Evolutionary conservation across 2,888 invertebrate genomes (phyloP).

Genomic region (Mythimna albipuncta): DNA sequence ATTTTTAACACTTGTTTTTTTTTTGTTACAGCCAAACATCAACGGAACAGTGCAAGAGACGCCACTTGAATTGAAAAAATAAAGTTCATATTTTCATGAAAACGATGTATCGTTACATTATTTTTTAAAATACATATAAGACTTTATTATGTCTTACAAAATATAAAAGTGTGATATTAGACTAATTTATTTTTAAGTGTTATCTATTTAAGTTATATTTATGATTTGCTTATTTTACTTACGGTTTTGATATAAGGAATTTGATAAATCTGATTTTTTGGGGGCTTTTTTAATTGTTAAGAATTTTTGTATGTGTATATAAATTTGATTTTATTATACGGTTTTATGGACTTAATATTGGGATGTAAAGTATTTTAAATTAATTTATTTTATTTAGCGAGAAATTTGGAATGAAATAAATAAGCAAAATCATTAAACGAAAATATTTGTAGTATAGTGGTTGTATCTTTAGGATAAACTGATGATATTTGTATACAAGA

Average conservation of each 20-base stretch:
- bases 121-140: conserved; percentile 39
- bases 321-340: conserved; percentile 29
- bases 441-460: conserved; percentile 10
- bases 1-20: conserved; percentile 40
- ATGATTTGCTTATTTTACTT: conserved; percentile 55
- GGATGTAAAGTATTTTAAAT: conserved; percentile 58
- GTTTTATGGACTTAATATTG: conserved; percentile 47
- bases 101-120: conserved; percentile 30
- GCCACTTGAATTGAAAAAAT: conserved; percentile 77
- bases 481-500: conserved; percentile 13
- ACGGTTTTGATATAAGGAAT: conserved; percentile 18
- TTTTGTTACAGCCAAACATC: conserved; percentile 88
- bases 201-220: conserved; percentile 76
- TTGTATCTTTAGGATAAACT: conserved; percentile 37
- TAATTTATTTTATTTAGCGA: conserved; percentile 35
- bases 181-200: conserved; percentile 78
- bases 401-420: conserved; percentile 21
- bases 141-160: conserved; percentile 61
- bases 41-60: conserved; percentile 86
- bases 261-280: conserved; percentile 3
- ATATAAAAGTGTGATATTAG: conserved; percentile 88
- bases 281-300: conserved; percentile 23
- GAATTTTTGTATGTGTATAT: conserved; percentile 39
- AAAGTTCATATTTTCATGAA: conserved; percentile 17
- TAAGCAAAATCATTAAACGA: conserved; percentile 36